A percentile compares a stretch with the other conserved stretches of the same genome.
Conservation (phyloP, 2,797 vertebrate genomes). For the Gallinago stenura region DNA sequence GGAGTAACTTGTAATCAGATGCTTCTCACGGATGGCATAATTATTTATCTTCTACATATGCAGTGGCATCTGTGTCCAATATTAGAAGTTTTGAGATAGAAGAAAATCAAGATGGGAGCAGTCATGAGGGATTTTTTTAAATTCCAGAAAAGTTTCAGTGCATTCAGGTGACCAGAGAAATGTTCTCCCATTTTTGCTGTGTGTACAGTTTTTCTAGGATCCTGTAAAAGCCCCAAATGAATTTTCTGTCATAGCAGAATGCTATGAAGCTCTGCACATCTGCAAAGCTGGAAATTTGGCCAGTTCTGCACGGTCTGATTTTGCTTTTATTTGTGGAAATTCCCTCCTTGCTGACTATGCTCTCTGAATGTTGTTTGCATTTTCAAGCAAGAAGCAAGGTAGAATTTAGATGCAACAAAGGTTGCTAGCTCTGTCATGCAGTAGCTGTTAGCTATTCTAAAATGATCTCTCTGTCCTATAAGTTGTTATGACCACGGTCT, state of each 20-base stretch:
- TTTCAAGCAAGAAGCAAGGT: background rate
- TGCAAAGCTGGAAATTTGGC: background rate
- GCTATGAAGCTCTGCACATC: background rate
- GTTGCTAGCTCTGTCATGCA: background rate
- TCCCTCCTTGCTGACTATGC: background rate
- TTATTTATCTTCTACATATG: background rate
- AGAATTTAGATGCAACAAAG: background rate
- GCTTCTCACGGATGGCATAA: background rate
- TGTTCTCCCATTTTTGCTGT: background rate
- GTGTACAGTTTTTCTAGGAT: background rate
- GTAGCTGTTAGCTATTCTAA: background rate
- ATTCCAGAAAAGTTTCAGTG: background rate
- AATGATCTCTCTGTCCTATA: background rate
- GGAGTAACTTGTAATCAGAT: background rate
- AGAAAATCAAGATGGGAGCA: background rate
- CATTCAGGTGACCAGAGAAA: background rate
- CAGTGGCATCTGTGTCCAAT: background rate
- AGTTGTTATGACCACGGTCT: background rate
- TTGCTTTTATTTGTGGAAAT: background rate
- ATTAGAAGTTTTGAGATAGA: background rate
- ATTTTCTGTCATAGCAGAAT: background rate
- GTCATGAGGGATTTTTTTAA: background rate
- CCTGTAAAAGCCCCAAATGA: background rate
- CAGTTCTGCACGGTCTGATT: background rate
- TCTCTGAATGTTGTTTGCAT: background rate